Evolutionary conservation across 1,140 invertebrate species (phyloP), one percentile per base, ranked within the genome.

Genomic region (Eurosta solidaginis): DNA sequence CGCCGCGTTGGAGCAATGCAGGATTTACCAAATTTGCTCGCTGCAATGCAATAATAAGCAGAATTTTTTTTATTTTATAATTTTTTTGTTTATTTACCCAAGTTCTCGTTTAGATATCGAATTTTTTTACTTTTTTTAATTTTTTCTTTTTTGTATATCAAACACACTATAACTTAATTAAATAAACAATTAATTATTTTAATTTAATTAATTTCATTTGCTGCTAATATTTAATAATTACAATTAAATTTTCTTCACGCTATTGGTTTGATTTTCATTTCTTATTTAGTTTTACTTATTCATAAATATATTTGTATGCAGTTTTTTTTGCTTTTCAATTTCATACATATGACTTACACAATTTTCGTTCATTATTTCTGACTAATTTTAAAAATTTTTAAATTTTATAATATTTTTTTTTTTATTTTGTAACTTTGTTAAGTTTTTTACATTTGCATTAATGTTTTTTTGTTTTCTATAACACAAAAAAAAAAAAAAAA

Each of bases 161-260:
- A 47, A 47, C 73, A 44, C 45, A 29, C 45, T 74, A 45, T 14
- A 22, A 12, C 45, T 47, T 74, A 45, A 9, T 44, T 44, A 44
- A 10, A 25, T 74, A 44, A 25, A 42, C 22, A 74, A 68, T 44
- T 74, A 74, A 47, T 74, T 74, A 47, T 47, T 74, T 45, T 47
- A 45, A n/a, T 9, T 45, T 47, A 74, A 47, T 74, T 74, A 45
- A 47, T 47, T 74, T 74, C 27, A 47, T 74, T 63, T 68, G n/a
- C 59, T 40, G n/a, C 33, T 68, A 40, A 17, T 3, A 7, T 52
- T 25, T n/a, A 40, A 68, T 54, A 36, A 33, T 33, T 36, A 59
- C 27, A 59, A 59, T 59, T 59, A 59, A 59, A 29, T 59, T 33
- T 59, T 17, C 54, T 29, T 33, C 33, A 12, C 52, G 52, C 40